phyloP scores from a whole-genome alignment of 2,888 invertebrate species.

The Diarsia brunnea region DNA sequence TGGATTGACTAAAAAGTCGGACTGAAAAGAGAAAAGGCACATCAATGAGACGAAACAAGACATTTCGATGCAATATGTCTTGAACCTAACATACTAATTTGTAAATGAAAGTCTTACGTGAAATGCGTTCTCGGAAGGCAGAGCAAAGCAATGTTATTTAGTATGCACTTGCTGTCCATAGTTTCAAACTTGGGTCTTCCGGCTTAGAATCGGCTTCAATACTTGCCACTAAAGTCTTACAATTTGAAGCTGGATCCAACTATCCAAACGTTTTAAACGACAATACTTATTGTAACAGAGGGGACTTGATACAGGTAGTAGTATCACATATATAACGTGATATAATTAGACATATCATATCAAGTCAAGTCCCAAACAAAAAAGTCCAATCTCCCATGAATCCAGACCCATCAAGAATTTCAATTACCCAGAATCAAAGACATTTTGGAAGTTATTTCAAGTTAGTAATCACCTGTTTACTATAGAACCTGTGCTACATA shows the following conservation, averaged over 20 bases:
- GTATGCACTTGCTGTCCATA: slow-evolving; percentile 28
- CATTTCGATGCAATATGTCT: background rate
- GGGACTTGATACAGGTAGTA: background rate
- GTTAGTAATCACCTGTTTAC: background rate
- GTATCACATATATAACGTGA: background rate
- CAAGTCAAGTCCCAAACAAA: background rate
- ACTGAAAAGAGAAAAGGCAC: slow-evolving; percentile 8
- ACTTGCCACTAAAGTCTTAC: background rate
- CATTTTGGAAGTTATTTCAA: slow-evolving; percentile 14
- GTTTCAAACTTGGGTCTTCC: slow-evolving; percentile 18
- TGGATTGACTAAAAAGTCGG: background rate
- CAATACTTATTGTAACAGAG: background rate
- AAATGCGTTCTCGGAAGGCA: slow-evolving; percentile 5
- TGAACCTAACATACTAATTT: slow-evolving; percentile 21
- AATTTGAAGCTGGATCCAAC: background rate
- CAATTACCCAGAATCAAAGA: slow-evolving; percentile 6
- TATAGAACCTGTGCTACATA: background rate
- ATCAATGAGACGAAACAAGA: slow-evolving; percentile 1
- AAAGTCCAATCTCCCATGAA: background rate
- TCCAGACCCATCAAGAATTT: background rate
- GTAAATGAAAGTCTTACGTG: slow-evolving; percentile 16
- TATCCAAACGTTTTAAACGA: background rate
- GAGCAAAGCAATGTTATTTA: slow-evolving; percentile 11
- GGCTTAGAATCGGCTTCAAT: slow-evolving; percentile 6
- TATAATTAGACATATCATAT: background rate